Conservation (phyloP, 2,888 invertebrate species). For the Eretmocerus hayati region DNA sequence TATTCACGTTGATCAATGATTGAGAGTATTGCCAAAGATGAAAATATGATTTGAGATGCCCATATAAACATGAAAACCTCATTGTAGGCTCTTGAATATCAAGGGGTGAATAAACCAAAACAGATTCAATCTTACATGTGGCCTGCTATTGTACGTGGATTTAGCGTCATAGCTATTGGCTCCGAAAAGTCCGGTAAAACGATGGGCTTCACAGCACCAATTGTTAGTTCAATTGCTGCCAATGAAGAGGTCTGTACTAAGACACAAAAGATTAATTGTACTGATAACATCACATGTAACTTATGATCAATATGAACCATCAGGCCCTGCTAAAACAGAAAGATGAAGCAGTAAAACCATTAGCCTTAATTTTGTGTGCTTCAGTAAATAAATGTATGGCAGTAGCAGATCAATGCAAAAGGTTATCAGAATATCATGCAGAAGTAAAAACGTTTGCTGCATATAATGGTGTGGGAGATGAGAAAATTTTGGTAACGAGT, state of each 20-base stretch:
- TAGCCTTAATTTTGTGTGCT: constrained; percentile 60
- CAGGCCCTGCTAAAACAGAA: too few species aligned
- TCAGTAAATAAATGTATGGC: constrained; percentile 38
- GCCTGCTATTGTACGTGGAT: constrained; percentile 60
- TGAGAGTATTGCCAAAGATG: too few species aligned
- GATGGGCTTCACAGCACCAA: constrained; percentile 61
- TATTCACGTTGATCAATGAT: too few species aligned
- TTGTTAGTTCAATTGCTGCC: constrained; percentile 54
- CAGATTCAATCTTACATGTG: constrained; percentile 62
- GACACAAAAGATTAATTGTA: not conserved
- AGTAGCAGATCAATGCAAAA: constrained; percentile 25
- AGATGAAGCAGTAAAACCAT: too few species aligned
- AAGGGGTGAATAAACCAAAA: constrained; percentile 22
- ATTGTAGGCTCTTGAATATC: constrained; percentile 18
- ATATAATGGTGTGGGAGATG: constrained; percentile 34
- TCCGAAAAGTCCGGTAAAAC: constrained; percentile 61
- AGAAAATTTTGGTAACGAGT: constrained; percentile 36
- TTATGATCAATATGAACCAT: too few species aligned
- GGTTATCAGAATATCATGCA: constrained; percentile 25
- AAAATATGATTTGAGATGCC: too few species aligned
- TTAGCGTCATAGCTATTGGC: constrained; percentile 60
- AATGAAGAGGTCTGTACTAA: constrained; percentile 25
- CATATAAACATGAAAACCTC: too few species aligned
- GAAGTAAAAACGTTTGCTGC: constrained; percentile 31
- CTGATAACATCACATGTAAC: not conserved